Percentiles rank a stretch among this genome's conserved stretches.
These are phyloP conservation scores for Xylota segnis DNA, from an alignment of 2,888 invertebrate species.

Conservation along the genomic window DNA sequence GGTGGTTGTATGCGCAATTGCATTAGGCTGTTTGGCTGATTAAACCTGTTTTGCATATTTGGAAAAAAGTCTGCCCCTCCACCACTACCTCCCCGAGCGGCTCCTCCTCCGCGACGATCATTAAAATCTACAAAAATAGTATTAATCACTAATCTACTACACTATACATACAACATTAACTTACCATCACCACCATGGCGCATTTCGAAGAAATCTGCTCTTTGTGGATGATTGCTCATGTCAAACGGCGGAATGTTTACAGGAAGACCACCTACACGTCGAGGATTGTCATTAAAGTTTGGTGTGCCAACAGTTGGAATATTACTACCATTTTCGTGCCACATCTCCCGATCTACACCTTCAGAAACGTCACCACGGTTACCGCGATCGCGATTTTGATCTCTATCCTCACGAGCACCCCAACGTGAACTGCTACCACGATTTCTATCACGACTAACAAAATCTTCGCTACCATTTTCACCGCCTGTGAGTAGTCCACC, in stretches of 20 bases:
- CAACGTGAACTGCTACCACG: constrained; percentile 80
- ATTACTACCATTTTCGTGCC: constrained; percentile 79
- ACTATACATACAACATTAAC: not conserved
- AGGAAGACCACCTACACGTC: constrained; percentile 77
- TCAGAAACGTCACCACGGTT: constrained; percentile 78
- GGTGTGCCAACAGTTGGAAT: constrained; percentile 70
- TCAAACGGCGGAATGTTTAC: constrained; percentile 80
- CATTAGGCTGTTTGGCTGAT: constrained; percentile 83
- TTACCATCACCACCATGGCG: constrained; percentile 78
- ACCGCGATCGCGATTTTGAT: constrained; percentile 85
- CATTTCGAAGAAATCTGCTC: constrained; percentile 80
- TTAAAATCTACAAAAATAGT: constrained; percentile 80
- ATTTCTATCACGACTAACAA: constrained; percentile 79
- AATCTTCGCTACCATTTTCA: constrained; percentile 76
- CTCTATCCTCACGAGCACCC: constrained; percentile 85
- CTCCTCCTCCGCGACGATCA: constrained; percentile 80
- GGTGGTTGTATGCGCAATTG: constrained; percentile 84
- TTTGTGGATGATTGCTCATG: constrained; percentile 78
- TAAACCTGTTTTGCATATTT: constrained; percentile 84
- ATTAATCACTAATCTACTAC: not conserved
- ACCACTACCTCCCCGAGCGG: constrained; percentile 77
- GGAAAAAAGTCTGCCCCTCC: constrained; percentile 80
- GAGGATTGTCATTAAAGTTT: constrained; percentile 78
- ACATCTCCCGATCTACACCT: constrained; percentile 77
- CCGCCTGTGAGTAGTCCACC: constrained; percentile 71